These are phyloP conservation scores for Parasteatoda tepidariorum DNA, from an alignment of 1,140 invertebrate species.

Conservation along the genomic window DNA sequence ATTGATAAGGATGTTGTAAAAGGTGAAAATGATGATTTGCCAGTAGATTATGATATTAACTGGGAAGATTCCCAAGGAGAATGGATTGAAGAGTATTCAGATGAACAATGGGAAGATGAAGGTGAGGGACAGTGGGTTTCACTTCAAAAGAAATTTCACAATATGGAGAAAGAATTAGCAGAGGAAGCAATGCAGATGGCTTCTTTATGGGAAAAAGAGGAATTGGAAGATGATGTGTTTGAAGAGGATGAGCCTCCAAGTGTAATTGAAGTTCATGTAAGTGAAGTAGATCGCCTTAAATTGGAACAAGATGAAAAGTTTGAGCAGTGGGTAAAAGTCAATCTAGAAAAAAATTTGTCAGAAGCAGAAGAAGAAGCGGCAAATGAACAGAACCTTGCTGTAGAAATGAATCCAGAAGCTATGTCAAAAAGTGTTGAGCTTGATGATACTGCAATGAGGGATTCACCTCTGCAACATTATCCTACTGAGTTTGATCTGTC, in stretches of 20 bases:
- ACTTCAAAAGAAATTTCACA: conserved; percentile 38
- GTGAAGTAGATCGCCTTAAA: conserved; percentile 10
- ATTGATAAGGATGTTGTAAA: neutral
- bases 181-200: conserved; percentile 50
- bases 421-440: conserved; percentile 34
- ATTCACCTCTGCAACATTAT: conserved; percentile 41
- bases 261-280: neutral
- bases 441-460: neutral
- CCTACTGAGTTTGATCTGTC: conserved; percentile 30
- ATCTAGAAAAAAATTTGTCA: conserved; percentile 28
- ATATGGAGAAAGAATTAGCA: conserved; percentile 50
- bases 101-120: conserved; percentile 56
- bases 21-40: conserved; percentile 19
- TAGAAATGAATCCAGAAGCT: neutral
- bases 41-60: conserved; percentile 40
- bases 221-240: conserved; percentile 52
- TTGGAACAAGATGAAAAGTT: conserved; percentile 33
- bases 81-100: conserved; percentile 57
- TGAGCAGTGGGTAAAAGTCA: conserved; percentile 47
- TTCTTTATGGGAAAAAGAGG: conserved; percentile 53
- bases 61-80: conserved; percentile 53
- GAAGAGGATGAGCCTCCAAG: conserved; percentile 36
- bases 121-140: conserved; percentile 28
- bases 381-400: neutral
- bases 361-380: conserved; percentile 18